These are phyloP conservation scores for Micrasema longulum DNA, from an alignment of 1,140 invertebrate species.

Conservation along the genomic window DNA sequence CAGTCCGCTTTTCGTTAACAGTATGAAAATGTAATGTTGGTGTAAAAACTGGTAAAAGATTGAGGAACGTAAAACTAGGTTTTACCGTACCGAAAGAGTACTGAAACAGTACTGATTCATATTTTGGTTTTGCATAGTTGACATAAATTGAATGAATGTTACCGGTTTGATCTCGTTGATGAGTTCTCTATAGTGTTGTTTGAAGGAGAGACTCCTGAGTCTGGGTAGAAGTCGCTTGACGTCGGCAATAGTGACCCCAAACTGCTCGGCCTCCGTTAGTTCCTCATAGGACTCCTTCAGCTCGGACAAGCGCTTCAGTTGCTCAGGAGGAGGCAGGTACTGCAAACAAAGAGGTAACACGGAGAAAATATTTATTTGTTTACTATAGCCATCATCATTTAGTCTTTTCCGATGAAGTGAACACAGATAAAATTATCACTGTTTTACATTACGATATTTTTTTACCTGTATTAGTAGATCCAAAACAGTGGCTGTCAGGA, in stretches of 20 bases:
- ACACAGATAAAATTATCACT: no score
- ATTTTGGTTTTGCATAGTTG: no score
- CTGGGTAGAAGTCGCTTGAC: slow-evolving; percentile 91
- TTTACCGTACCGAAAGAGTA: no score
- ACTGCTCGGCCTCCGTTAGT: slow-evolving; percentile 94
- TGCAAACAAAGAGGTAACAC: slow-evolving; percentile 59
- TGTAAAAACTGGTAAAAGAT: no score
- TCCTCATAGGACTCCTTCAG: slow-evolving; percentile 83
- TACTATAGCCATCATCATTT: no score
- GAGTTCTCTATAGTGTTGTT: slow-evolving; percentile 78
- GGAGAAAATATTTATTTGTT: slow-evolving; percentile 1
- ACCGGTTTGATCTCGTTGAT: slow-evolving; percentile 89
- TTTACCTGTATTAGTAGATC: slow-evolving; percentile 82
- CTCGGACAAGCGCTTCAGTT: slow-evolving; percentile 85
- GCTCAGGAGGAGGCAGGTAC: slow-evolving; percentile 90
- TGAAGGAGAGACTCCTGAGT: slow-evolving; percentile 91
- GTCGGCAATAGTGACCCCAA: slow-evolving; percentile 89
- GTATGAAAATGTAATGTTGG: no score
- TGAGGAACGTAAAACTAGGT: no score
- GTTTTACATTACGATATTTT: no score
- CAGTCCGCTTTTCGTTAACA: no score
- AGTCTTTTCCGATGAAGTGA: no score
- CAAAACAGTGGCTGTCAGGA: slow-evolving; percentile 84
- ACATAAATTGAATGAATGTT: no score
- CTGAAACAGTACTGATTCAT: no score